phyloP scores from a whole-genome alignment of 2,113 vertebrate genomes.

The Chelonoidis abingdonii region DNA sequence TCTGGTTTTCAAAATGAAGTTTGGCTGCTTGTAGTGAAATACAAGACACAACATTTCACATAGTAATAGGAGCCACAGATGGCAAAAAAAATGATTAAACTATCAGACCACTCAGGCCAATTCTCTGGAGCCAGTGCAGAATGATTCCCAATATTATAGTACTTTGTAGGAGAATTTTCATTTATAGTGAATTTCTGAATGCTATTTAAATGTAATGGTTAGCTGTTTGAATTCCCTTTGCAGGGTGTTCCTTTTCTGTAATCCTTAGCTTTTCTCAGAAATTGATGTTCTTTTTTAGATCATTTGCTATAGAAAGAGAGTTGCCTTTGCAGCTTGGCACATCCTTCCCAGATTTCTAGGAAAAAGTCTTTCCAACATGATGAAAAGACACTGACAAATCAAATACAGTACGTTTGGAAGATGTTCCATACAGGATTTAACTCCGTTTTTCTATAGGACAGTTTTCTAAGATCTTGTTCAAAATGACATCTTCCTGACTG shows the following conservation, averaged over 20 bases:
- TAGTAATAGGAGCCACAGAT: background rate
- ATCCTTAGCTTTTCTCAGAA: conserved; percentile 16
- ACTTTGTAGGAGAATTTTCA: background rate
- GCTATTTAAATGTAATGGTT: conserved; percentile 9
- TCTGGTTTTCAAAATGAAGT: background rate
- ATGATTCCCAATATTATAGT: background rate
- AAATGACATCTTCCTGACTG: background rate
- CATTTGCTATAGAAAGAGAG: background rate
- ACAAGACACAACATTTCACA: background rate
- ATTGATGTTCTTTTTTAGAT: conserved; percentile 9
- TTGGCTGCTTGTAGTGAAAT: background rate
- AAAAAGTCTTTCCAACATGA: background rate
- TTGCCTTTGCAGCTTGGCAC: background rate
- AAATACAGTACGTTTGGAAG: background rate
- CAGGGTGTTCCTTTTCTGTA: background rate
- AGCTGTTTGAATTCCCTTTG: conserved; percentile 31
- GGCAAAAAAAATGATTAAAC: background rate
- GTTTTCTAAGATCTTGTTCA: conserved; percentile 5
- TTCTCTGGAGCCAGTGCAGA: background rate
- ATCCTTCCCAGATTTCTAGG: background rate
- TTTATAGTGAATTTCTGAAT: background rate
- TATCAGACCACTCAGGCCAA: background rate
- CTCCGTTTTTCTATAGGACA: background rate
- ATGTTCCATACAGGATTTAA: background rate
- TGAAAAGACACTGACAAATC: background rate